Evolutionary conservation across 2,888 invertebrate species (phyloP), one percentile per base, ranked within the genome.

Genomic region (Tinea trinotella): DNA sequence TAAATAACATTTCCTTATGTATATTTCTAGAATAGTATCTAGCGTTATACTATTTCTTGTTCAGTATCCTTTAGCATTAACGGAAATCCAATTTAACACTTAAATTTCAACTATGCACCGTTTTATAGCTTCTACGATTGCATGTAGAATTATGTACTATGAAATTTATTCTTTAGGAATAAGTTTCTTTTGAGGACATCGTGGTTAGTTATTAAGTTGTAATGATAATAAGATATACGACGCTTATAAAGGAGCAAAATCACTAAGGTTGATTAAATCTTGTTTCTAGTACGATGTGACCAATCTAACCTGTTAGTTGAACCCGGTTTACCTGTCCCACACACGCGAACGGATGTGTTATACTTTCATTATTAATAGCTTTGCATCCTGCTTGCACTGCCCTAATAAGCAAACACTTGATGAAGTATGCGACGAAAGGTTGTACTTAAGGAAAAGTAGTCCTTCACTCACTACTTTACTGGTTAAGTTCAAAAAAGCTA

Each of bases 301-400:
- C 18, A 9, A 22, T 50, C 50, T 53, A 53, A 53, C 53, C 53
- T 40, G 53, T 53, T 53, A 20, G 40, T 20, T 40, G 53, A 20
- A 30, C 36, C 36, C 17, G 53, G 35, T 34, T 35, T 40, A 74
- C 70, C 71, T 72, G 75, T 70, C 67, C 64, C 56, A 56, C 67
- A 68, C 69, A 74, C 72, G 80, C 70, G 74, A 36, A 15, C 82
- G 83, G 81, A 84, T 80, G 71, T 74, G 74, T 75, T 77, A 77
- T 82, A 82, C 83, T 82, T 82, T 78, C 76, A 71, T 70, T 74
- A 68, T 69, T 73, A 81, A 77, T 71, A 52, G 52, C 52, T 34
- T 20, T 52, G 52, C 36, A 52, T 50, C 50, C 50, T 50, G 50
- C 24, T 50, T 50, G 50, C 24, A 50, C 50, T 50, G 50, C 50